Base-by-base conservation (phyloP, 2,113 vertebrate genomes). In the Xenotilapia longispinis region DNA sequence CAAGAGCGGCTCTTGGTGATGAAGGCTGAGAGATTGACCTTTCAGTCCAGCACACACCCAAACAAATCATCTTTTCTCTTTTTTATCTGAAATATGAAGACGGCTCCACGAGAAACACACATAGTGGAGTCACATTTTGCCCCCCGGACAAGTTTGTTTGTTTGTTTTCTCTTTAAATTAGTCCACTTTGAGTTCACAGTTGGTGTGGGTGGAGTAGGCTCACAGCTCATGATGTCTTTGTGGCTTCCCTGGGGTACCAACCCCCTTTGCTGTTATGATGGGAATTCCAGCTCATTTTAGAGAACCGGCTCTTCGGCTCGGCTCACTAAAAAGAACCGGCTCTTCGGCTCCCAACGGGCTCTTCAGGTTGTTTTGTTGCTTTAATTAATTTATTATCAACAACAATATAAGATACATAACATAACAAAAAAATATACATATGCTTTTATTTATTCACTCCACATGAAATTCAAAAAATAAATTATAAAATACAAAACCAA, bases 21-120 rank as follows among this genome's bases (percentile, higher is more conserved):
- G 38, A 60, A 84, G 65, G 55, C 84, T 78, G 83, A 88, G 83
- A 73, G 81, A 88, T 87, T 94, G 91, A 93, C 94, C 91, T 95
- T 93, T 95, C 68, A 85, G 54, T 90, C 49, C 81, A n/a, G 42
- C 78, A 58, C 86, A 89, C 78, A 90, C 19, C n/a, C 82, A 87
- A 89, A 92, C 80, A 89, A 89, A 87, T 90, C n/a, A 81, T 84
- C 21, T 21, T 70, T 63, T 70, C 57, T 12, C 58, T 33, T 87
- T 80, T 31, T 87, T 70, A 90, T 89, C 58, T 58, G 58, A 55
- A 81, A 79, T 49, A 47, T 14, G 4, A 55, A 79, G 58, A 88
- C 1, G 1, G 23, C 45, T 55, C 21, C 47, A 7, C 2, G 45
- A 47, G 63, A 53, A 17, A 75, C 68, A 28, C 40, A 73, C 23